Base-by-base conservation (phyloP, 2,888 invertebrate species). In the Mythimna lalbum region DNA sequence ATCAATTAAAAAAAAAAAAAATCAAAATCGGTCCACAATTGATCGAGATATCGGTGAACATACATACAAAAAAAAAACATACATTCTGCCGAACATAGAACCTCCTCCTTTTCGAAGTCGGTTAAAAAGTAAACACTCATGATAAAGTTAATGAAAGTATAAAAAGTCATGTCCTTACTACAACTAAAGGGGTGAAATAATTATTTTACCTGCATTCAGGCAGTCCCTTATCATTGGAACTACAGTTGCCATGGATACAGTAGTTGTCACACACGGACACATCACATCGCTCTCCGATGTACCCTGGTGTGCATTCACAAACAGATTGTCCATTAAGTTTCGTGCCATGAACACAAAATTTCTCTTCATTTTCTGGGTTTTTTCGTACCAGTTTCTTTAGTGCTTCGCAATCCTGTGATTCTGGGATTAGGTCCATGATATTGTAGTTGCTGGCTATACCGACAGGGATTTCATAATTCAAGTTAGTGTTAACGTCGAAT, bases 211-310 rank as follows among this genome's bases (percentile, higher is more conserved):
- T 36, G 56, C 56, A 56, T 0, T 36, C 21, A 56, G 56, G 56
- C 6, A 56, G 6, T 2, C 56, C 56, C 1, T 36, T 12, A 2
- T 56, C 14, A 12, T 21, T 56, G n/a, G 21, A 6, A 19, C n/a
- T 56, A 21, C 56, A 56, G 7, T 56, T 56, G 36, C 56, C 56
- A 1, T 36, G 56, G 14, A 36, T 36, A n/a, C 56, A 56, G 36
- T 36, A 56, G 36, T 36, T 56, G 0, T 56, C 21, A 36, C 56
- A 56, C 5, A 56, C n/a, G 0, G 36, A 5, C 0, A 56, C 14
- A 21, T 36, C 56, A n/a, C 56, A 56, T 56, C 36, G n/a, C 14
- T 56, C 56, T n/a, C 56, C 56, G 14, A 14, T 56, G 33, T 56
- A 56, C 3, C 36, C 56, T 6, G 6, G 33, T 33, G 12, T n/a